Percentiles rank a stretch among this genome's conserved stretches.
Conservation (phyloP, 2,113 vertebrate genomes). For the Carollia perspicillata region DNA sequence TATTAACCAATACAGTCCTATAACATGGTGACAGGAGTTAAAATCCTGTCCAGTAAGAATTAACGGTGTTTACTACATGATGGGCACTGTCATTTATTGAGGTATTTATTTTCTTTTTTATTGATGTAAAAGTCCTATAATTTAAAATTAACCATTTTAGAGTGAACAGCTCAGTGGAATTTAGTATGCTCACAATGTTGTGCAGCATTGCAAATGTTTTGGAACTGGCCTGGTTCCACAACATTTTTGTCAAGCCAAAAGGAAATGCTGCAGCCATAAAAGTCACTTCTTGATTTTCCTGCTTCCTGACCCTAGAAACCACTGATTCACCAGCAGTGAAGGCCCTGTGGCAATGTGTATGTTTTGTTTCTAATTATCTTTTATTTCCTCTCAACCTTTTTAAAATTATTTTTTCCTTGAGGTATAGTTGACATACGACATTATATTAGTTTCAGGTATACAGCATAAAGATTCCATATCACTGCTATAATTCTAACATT, state of each 20-base stretch:
- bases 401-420: neutral
- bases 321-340: too few relatives aligned
- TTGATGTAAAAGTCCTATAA: neutral
- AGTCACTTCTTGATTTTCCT: neutral
- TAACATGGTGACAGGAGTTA: neutral
- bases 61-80: neutral
- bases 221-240: neutral
- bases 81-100: neutral
- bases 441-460: neutral
- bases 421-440: neutral
- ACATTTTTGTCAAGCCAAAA: neutral
- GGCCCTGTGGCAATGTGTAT: too few relatives aligned
- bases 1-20: neutral
- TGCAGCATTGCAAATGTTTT: too few relatives aligned
- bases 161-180: neutral
- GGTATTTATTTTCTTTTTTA: neutral
- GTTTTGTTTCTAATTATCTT: too few relatives aligned
- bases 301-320: too few relatives aligned
- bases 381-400: too few relatives aligned
- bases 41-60: neutral
- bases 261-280: neutral
- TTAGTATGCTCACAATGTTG: neutral
- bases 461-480: neutral
- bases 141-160: neutral
- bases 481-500: too few relatives aligned